Evolutionary conservation across 2,888 invertebrate genomes (phyloP).

Genomic region (Danaus chrysippus): DNA sequence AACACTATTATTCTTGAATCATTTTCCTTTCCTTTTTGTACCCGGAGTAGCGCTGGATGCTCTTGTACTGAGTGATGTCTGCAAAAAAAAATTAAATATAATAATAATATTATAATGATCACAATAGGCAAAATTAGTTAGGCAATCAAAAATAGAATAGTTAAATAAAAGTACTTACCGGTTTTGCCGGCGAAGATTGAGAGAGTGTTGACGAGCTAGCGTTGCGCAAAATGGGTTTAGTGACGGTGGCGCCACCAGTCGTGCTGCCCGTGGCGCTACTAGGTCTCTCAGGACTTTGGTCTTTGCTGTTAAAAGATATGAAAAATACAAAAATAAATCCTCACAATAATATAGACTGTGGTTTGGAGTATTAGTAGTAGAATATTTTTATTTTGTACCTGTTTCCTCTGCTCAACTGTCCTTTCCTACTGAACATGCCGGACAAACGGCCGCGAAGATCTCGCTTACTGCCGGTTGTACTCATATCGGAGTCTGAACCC

Average conservation of each 20-base stretch:
- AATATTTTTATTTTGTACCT: slow-evolving; percentile 68
- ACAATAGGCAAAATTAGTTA: background rate
- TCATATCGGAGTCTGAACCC: slow-evolving; percentile 86
- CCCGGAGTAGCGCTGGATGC: slow-evolving; percentile 71
- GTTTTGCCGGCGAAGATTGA: slow-evolving; percentile 49
- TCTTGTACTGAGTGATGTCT: slow-evolving; percentile 56
- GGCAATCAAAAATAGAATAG: background rate
- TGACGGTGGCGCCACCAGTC: slow-evolving; percentile 47
- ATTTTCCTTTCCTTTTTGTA: slow-evolving; percentile 75
- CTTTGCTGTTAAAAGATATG: slow-evolving; percentile 55
- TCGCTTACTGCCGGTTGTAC: slow-evolving; percentile 84
- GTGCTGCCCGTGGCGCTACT: slow-evolving; percentile 46
- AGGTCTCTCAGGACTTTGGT: slow-evolving; percentile 63
- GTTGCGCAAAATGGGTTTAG: slow-evolving; percentile 74
- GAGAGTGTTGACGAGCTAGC: slow-evolving; percentile 78
- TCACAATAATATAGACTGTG: background rate
- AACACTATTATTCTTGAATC: slow-evolving; percentile 59
- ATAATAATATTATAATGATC: background rate
- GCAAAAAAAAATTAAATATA: slow-evolving; percentile 28
- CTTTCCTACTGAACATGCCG: slow-evolving; percentile 88
- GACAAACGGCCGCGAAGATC: slow-evolving; percentile 89
- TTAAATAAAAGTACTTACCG: slow-evolving; percentile 38
- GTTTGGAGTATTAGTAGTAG: too few species aligned
- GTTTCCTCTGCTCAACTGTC: slow-evolving; percentile 81
- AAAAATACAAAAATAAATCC: background rate